These are phyloP conservation scores for Stenoptilia bipunctidactyla DNA, from an alignment of 2,888 invertebrate genomes.

Conservation along the genomic window DNA sequence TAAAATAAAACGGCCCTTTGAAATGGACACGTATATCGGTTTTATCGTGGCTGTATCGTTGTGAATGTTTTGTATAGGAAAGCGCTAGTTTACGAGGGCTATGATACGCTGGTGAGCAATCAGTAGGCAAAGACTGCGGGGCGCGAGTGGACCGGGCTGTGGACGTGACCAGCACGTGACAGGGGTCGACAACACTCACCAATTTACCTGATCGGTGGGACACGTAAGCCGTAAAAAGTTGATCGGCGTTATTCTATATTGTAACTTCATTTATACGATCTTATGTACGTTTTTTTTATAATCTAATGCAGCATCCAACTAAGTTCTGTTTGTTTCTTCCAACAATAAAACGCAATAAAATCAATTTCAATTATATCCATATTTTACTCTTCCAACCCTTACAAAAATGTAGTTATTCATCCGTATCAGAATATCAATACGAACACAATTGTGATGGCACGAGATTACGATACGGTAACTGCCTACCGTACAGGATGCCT, in stretches of 20 bases:
- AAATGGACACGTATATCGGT: slow-evolving; percentile 29
- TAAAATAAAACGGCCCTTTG: slow-evolving; percentile 12
- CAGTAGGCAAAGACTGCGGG: slow-evolving; percentile 23
- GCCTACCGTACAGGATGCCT: slow-evolving; percentile 12
- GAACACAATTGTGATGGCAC: not conserved
- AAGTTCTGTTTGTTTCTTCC: too few species aligned
- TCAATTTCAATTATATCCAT: too few species aligned
- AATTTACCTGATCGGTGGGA: too few species aligned
- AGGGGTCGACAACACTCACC: slow-evolving; percentile 17
- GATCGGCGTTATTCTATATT: too few species aligned
- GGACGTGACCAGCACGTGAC: slow-evolving; percentile 48
- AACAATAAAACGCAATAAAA: too few species aligned
- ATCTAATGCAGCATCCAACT: too few species aligned
- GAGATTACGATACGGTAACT: slow-evolving; percentile 19
- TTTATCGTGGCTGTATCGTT: slow-evolving; percentile 27
- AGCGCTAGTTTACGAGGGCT: slow-evolving; percentile 35
- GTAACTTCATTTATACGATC: too few species aligned
- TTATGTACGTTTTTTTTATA: too few species aligned
- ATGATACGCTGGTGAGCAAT: slow-evolving; percentile 30
- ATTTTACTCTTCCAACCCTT: too few species aligned
- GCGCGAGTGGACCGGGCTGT: slow-evolving; percentile 34
- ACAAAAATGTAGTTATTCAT: not conserved
- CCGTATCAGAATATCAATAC: not conserved
- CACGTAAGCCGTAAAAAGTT: too few species aligned
- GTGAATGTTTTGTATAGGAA: slow-evolving; percentile 31